Percentiles rank a stretch among this genome's conserved stretches.
Evolutionary conservation across 1,140 invertebrate species (phyloP).

Genomic region (Panulirus ornatus): DNA sequence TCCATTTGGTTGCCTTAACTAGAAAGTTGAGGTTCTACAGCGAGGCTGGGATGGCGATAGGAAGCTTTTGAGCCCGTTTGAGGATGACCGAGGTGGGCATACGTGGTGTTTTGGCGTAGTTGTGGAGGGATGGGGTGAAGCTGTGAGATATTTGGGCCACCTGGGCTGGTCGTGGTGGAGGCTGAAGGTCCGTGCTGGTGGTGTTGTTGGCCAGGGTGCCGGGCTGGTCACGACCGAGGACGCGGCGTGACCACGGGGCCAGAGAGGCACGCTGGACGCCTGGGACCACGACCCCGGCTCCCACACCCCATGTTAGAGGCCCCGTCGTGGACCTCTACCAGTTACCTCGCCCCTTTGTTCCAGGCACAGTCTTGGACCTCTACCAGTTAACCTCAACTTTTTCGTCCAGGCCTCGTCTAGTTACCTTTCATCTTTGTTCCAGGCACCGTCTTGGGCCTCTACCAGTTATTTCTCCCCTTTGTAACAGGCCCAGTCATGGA

Average conservation of each 20-base stretch:
- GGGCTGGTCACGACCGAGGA: constrained; percentile 38
- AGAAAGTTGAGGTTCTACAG: no score
- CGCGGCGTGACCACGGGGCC: constrained; percentile 47
- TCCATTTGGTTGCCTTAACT: no score
- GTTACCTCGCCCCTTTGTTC: constrained; percentile 22
- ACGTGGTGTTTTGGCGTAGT: no score
- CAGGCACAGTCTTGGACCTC: not conserved
- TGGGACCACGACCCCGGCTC: constrained; percentile 32
- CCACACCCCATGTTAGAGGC: constrained; percentile 26
- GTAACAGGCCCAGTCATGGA: no score
- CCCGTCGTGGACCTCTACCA: not conserved
- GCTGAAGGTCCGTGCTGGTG: constrained; percentile 6
- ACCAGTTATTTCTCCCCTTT: not conserved
- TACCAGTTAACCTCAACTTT: not conserved
- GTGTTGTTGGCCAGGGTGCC: constrained; percentile 44
- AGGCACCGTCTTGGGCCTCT: not conserved
- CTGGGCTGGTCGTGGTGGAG: not conserved
- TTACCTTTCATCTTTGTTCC: not conserved
- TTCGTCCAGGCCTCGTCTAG: no score
- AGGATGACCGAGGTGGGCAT: no score
- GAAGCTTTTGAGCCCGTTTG: no score
- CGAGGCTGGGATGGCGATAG: no score
- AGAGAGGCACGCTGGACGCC: constrained; percentile 37
- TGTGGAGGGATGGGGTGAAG: not conserved
- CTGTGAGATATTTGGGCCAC: not conserved